Evolutionary conservation across 1,140 invertebrate genomes (phyloP).

Genomic region (Tribolium madens): DNA sequence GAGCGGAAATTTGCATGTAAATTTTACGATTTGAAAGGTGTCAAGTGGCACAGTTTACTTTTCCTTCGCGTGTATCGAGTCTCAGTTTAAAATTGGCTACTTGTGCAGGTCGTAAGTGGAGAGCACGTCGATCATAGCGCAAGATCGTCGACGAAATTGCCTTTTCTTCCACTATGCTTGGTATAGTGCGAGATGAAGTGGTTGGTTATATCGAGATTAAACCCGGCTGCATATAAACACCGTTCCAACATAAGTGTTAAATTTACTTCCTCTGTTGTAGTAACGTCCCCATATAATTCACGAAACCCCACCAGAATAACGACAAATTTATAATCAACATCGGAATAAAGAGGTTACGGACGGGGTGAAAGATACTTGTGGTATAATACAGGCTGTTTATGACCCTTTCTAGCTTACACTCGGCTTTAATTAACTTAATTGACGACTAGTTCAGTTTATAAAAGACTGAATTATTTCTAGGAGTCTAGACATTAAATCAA

Average conservation of each 20-base stretch:
- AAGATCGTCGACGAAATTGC: slow-evolving; percentile 30
- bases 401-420: slow-evolving; percentile 10
- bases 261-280: slow-evolving; percentile 35
- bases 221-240: slow-evolving; percentile 35
- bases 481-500: neutral
- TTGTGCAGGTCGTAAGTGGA: slow-evolving; percentile 24
- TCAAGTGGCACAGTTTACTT: slow-evolving; percentile 10
- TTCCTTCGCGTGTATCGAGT: neutral
- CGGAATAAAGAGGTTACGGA: slow-evolving; percentile 26
- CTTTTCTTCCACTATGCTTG: slow-evolving; percentile 26
- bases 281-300: slow-evolving; percentile 40
- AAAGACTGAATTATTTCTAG: neutral
- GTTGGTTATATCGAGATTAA: slow-evolving; percentile 33
- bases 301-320: slow-evolving; percentile 28
- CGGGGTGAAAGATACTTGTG: slow-evolving; percentile 35
- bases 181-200: slow-evolving; percentile 30
- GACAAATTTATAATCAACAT: slow-evolving; percentile 44
- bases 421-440: slow-evolving; percentile 30
- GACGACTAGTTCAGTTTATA: slow-evolving; percentile 1
- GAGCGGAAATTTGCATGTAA: neutral
- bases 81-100: slow-evolving; percentile 30
- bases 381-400: slow-evolving; percentile 33
- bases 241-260: slow-evolving; percentile 33
- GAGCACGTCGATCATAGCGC: slow-evolving; percentile 24
- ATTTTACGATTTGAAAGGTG: neutral